phyloP scores from a whole-genome alignment of 2,888 invertebrate genomes.

The Pseudolycoriella hygida region DNA sequence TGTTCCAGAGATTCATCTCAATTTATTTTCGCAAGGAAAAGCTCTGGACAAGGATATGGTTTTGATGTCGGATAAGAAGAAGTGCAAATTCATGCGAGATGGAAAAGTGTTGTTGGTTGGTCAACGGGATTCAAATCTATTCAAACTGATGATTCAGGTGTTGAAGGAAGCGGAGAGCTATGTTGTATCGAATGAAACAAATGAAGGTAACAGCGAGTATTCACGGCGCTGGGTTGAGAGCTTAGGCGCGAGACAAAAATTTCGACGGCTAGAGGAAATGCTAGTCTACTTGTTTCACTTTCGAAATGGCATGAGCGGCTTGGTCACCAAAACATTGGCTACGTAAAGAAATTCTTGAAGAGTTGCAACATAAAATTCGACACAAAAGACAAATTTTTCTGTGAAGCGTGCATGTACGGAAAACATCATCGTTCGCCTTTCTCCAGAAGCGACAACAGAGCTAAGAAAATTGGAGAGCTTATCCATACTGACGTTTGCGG shows the following conservation, averaged over 20 bases:
- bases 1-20: conserved; percentile 10
- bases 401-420: conserved; percentile 13
- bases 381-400: conserved; percentile 8
- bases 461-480: conserved; percentile 8
- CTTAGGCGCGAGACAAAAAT: no score
- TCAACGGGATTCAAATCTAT: conserved; percentile 3
- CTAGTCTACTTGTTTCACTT: conserved; percentile 1
- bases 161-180: no score
- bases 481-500: conserved; percentile 14
- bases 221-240: no score
- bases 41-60: conserved; percentile 9
- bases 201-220: no score
- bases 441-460: neutral
- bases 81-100: conserved; percentile 7
- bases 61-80: conserved; percentile 5
- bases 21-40: conserved; percentile 14
- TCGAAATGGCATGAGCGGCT: conserved; percentile 14
- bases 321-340: conserved; percentile 12
- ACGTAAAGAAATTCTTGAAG: conserved; percentile 11
- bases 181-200: no score
- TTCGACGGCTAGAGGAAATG: neutral
- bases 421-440: conserved; percentile 13
- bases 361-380: conserved; percentile 9
- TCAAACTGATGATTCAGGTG: conserved; percentile 4
- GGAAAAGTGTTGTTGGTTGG: conserved; percentile 7